These are phyloP conservation scores for Glossophaga mutica DNA, from an alignment of 2,797 vertebrate genomes.

Conservation along the genomic window DNA sequence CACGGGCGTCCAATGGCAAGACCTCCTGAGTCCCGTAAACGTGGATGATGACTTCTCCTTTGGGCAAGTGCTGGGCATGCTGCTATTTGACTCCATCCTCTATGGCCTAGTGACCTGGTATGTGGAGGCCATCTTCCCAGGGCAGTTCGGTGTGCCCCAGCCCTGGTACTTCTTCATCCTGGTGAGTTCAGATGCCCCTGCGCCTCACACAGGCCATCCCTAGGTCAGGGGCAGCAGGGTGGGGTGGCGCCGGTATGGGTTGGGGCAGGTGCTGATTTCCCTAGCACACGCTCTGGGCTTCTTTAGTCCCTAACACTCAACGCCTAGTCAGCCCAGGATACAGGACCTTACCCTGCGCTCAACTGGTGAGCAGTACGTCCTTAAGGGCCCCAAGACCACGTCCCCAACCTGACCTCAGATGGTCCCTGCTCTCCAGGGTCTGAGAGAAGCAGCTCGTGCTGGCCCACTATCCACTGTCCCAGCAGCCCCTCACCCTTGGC, in stretches of 20 bases:
- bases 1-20: conserved; percentile 92
- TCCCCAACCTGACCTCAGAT: rapidly evolving
- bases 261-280: too few relatives aligned
- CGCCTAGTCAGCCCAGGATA: neutral
- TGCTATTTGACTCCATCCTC: conserved; percentile 90
- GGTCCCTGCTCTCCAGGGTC: neutral
- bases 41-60: conserved; percentile 96
- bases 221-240: too few relatives aligned
- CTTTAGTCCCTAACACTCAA: neutral
- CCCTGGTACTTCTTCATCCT: conserved; percentile 95
- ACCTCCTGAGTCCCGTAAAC: conserved; percentile 91
- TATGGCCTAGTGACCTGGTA: conserved; percentile 95
- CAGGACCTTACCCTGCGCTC: neutral
- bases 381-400: neutral
- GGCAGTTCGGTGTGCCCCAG: conserved; percentile 94
- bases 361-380: neutral
- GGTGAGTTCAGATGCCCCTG: conserved; percentile 83
- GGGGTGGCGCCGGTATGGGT: rapidly evolving
- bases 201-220: neutral
- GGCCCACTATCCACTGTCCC: neutral
- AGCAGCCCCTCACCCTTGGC: too few relatives aligned
- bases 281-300: neutral
- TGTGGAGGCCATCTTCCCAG: conserved; percentile 94
- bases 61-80: conserved; percentile 92
- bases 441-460: neutral